Percentiles rank a stretch among this genome's conserved stretches.
phyloP scores from a whole-genome alignment of 2,888 invertebrate species.

The Tillus elongatus region DNA sequence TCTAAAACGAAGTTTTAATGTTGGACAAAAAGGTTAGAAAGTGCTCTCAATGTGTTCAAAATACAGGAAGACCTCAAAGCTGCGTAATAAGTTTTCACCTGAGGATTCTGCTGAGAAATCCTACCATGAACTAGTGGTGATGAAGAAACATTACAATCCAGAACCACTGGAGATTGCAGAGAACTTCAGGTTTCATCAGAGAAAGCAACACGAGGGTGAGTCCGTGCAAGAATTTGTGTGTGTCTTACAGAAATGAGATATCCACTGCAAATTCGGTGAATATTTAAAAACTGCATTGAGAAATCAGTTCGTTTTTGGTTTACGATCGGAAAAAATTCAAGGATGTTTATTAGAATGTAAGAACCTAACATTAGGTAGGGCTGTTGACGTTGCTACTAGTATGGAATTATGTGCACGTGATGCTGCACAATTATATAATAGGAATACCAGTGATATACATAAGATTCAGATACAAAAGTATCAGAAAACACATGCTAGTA shows the following conservation, averaged over 20 bases:
- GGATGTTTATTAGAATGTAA: slow-evolving; percentile 21
- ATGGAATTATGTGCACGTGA: slow-evolving; percentile 21
- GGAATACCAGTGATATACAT: neutral
- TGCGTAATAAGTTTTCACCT: no score
- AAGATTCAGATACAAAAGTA: neutral
- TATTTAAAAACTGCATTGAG: slow-evolving; percentile 22
- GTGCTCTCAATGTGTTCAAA: no score
- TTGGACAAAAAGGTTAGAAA: no score
- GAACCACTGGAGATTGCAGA: no score
- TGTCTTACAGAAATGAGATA: slow-evolving; percentile 17
- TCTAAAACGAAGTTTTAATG: no score
- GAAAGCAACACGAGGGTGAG: slow-evolving; percentile 21
- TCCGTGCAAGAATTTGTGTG: slow-evolving; percentile 16
- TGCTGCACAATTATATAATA: slow-evolving; percentile 8
- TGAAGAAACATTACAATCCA: slow-evolving; percentile 6
- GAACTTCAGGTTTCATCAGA: slow-evolving; percentile 20
- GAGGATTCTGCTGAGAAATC: no score
- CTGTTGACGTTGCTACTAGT: slow-evolving; percentile 18
- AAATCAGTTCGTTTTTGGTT: slow-evolving; percentile 25
- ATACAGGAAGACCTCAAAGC: no score
- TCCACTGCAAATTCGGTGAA: slow-evolving; percentile 20
- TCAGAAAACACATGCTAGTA: neutral
- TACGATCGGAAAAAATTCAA: slow-evolving; percentile 20
- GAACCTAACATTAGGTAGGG: slow-evolving; percentile 18
- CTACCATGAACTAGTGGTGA: slow-evolving; percentile 5